These are phyloP conservation scores for Pristiophorus japonicus DNA, from an alignment of 2,113 vertebrate genomes.

Conservation along the genomic window DNA sequence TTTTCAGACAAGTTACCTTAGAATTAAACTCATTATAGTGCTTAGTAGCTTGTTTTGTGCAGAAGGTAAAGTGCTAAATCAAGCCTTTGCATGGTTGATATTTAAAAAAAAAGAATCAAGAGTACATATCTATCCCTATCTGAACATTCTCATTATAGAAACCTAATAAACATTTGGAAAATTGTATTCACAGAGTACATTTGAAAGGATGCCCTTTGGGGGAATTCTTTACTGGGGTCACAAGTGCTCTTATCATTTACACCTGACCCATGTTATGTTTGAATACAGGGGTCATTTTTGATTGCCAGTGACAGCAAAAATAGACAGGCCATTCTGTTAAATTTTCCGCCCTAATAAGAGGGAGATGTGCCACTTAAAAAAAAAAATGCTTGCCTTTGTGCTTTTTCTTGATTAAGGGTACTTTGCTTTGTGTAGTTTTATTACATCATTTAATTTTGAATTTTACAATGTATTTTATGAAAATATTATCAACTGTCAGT, in stretches of 20 bases:
- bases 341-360: not conserved
- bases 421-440: not conserved
- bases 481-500: not conserved
- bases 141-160: not conserved
- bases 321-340: not conserved
- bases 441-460: not conserved
- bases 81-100: not conserved
- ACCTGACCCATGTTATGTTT: not conserved
- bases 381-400: not conserved
- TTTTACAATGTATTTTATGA: slow-evolving; percentile 1
- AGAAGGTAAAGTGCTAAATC: not conserved
- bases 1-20: not conserved
- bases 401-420: not conserved
- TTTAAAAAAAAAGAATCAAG: not conserved
- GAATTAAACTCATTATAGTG: not conserved
- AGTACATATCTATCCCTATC: not conserved
- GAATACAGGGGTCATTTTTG: not conserved
- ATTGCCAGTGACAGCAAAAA: not conserved
- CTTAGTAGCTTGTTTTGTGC: not conserved
- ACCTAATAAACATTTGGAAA: not conserved
- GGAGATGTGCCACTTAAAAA: not conserved
- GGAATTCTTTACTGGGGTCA: not conserved
- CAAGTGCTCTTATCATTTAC: not conserved
- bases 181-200: not conserved
- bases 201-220: not conserved